A percentile compares a stretch with the other conserved stretches of the same genome.
Conservation (phyloP, 53 echinoderm and acorn worm species). For the Actinopyga echinites region DNA sequence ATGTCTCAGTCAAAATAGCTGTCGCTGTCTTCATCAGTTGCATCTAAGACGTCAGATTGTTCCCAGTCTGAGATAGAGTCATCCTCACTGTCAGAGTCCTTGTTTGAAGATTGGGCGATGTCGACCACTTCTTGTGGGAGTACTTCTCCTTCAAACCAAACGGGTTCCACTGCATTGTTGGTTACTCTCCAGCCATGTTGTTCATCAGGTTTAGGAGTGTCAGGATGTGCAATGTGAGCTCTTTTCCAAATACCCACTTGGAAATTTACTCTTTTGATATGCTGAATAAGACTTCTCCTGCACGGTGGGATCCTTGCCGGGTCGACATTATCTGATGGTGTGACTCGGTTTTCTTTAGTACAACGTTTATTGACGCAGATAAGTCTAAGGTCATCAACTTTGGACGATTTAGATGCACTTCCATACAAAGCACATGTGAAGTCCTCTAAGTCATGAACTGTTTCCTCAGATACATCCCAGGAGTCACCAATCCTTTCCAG, state of each 20-base stretch:
- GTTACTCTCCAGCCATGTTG: background rate
- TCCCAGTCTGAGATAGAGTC: too few species aligned
- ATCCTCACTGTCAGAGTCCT: too few species aligned
- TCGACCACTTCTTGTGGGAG: background rate
- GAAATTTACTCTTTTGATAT: too few species aligned
- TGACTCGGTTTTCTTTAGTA: background rate
- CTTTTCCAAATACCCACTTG: background rate
- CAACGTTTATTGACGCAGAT: constrained; percentile 21
- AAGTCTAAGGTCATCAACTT: constrained; percentile 22
- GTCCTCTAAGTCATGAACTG: constrained; percentile 35
- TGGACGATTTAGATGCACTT: constrained; percentile 9
- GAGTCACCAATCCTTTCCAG: constrained; percentile 21
- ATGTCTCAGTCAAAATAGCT: too few species aligned
- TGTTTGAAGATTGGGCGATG: too few species aligned
- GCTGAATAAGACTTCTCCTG: too few species aligned
- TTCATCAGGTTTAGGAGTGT: background rate
- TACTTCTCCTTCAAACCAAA: background rate
- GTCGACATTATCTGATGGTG: constrained; percentile 3
- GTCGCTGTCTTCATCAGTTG: background rate
- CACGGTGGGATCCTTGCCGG: constrained; percentile 40
- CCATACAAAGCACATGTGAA: constrained; percentile 56
- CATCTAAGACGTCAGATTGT: background rate
- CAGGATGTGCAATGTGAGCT: background rate
- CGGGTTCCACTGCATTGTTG: background rate
- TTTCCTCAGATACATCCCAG: constrained; percentile 26